Base-by-base conservation (phyloP, 2,888 invertebrate genomes). In the Criorhina ranunculi region DNA sequence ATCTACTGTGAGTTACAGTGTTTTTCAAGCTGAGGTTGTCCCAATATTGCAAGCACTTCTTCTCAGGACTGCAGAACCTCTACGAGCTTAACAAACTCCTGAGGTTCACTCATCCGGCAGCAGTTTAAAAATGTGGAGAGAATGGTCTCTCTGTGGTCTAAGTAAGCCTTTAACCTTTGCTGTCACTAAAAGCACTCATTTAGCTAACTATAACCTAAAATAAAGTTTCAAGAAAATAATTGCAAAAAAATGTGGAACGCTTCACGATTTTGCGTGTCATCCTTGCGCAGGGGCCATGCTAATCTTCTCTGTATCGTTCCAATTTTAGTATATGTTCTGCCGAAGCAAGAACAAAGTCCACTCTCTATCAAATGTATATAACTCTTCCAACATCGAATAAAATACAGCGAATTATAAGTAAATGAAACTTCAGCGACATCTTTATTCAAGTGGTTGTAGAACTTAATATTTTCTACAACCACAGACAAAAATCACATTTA, bases 231-330 rank as follows among this genome's bases (percentile, higher is more conserved):
- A 8, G 8, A 9, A 57, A 66, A 59, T 40, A 62, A 55, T 17
- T 0, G 11, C 53, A 90, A 91, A 91, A 91, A 91, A 91, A 90
- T 91, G 90, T 90, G 90, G 90, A 91, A 95, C 95, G 95, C 95
- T 95, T 96, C 95, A 96, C 95, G 96, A 96, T 95, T 96, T 96
- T 96, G 96, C 96, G 95, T 96, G 96, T 96, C 96, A 96, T 96
- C 95, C 96, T 96, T 96, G 95, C 95, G 95, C 95, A 96, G 95
- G 95, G 95, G 95, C 95, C 95, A 96, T 96, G 96, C 95, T 96
- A 95, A 96, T 96, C 96, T 96, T 96, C 96, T 96, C 96, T 96
- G 95, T 96, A 96, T 96, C 95, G 95, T 96, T 96, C 95, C 95
- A 96, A 96, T 95, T 96, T 95, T 96, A 95, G 95, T 95, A 94